These are phyloP conservation scores for Montipora efflorescens DNA, from an alignment of 64 coral and sea anemone genomes.

Conservation along the genomic window DNA sequence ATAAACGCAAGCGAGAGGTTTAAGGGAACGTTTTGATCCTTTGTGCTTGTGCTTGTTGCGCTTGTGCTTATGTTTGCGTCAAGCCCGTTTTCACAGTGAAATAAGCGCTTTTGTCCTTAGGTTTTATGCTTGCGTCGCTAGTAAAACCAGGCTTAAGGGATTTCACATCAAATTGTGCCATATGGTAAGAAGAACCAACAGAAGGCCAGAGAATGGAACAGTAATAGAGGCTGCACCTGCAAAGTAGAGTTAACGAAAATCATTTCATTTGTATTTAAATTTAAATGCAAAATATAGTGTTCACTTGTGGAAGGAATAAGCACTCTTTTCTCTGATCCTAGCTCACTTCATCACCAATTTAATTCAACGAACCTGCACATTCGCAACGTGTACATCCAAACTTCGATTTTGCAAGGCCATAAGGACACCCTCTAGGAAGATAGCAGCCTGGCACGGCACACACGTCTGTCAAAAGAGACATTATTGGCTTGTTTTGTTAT, in stretches of 20 bases:
- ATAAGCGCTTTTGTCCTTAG: too few species aligned
- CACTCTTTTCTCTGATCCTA: not conserved
- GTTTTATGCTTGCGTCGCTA: too few species aligned
- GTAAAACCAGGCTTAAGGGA: not conserved
- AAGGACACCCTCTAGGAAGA: not conserved
- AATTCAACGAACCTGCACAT: conserved; percentile 9
- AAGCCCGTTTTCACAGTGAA: too few species aligned
- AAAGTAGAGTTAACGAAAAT: not conserved
- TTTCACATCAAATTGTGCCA: conserved; percentile 10
- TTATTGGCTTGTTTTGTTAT: too few species aligned
- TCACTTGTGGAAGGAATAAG: too few species aligned
- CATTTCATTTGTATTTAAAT: too few species aligned
- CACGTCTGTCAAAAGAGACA: not conserved
- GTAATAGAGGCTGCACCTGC: not conserved
- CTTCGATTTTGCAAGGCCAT: conserved; percentile 7
- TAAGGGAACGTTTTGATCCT: too few species aligned
- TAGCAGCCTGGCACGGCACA: not conserved
- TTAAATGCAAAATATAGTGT: too few species aligned
- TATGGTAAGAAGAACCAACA: not conserved
- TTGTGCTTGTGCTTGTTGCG: too few species aligned
- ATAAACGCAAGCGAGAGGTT: too few species aligned
- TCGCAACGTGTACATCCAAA: not conserved
- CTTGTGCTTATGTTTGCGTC: too few species aligned
- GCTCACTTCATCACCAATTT: not conserved
- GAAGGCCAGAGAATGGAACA: not conserved